Base-by-base conservation (phyloP, 2,113 vertebrate genomes). In the Coreoperca whiteheadi region DNA sequence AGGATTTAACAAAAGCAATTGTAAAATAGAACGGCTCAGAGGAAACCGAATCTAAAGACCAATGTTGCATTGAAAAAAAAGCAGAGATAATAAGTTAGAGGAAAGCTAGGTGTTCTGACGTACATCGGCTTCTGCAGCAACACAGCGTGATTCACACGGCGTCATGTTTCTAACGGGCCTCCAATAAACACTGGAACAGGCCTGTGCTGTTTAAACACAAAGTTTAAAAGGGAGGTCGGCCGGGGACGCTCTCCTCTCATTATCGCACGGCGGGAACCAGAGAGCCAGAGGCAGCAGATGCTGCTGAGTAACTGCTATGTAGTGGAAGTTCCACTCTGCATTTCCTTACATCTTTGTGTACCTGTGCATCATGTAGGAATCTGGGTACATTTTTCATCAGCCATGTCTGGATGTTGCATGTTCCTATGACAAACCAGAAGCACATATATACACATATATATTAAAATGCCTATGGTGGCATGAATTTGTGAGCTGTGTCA, bases 131-230 rank as follows among this genome's bases (percentile, higher is more conserved):
- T 51, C 46, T 74, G 74, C 37, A 4, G 60, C 28, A 41, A 75
- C 72, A 7, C 61, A 32, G 70, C 39, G 81, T 30, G 74, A 83
- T 87, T 88, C 85, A 89, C 30, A n/a, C 83, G 82, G 82, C 85
- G 84, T 87, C 87, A 4, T 16, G 67, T 91, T 89, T 87, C 90
- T 64, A 87, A 89, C 74, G 68, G 68, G 85, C 77, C 65, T 85
- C 87, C 74, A 85, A 84, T 89, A 90, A 91, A 90, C 87, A 85
- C 74, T 66, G 61, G 63, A 85, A 81, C 74, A 79, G 81, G 70
- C 71, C 83, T 60, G 67, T 11, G 63, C 77, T 85, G n/a, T 88
- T 89, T 82, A 83, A 87, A 90, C 75, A 68, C 67, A 23, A 25
- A 77, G 88, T 79, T 93, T 85, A 90, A 80, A 77, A n/a, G 32